These are phyloP conservation scores for Clistopyga incitator DNA, from an alignment of 2,888 invertebrate species.

Conservation along the genomic window DNA sequence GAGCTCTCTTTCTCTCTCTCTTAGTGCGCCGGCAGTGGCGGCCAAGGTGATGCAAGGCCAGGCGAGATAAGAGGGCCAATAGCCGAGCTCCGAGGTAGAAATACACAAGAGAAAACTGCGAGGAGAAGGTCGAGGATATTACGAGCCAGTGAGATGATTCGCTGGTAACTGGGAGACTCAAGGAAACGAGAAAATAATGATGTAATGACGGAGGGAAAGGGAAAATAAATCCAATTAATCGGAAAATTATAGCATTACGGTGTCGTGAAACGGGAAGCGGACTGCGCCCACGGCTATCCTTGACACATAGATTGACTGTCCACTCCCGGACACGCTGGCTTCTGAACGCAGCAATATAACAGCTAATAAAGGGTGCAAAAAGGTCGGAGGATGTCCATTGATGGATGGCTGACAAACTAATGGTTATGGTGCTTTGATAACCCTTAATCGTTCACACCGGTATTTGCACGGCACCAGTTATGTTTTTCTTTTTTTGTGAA, in stretches of 20 bases:
- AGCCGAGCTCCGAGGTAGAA: background rate
- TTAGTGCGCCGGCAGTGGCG: background rate
- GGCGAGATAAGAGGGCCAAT: constrained; percentile 7
- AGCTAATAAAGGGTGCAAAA: constrained; percentile 4
- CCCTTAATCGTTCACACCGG: background rate
- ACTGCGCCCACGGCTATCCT: constrained; percentile 17
- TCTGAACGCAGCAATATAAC: background rate
- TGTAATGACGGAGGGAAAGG: constrained; percentile 31
- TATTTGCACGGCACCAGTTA: background rate
- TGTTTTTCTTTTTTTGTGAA: background rate
- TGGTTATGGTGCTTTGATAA: background rate
- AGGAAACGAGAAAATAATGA: constrained; percentile 9
- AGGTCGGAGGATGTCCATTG: background rate
- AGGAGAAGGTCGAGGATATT: background rate
- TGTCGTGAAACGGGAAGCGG: constrained; percentile 46
- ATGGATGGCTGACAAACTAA: constrained; percentile 12
- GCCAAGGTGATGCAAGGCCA: constrained; percentile 40
- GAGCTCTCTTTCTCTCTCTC: background rate
- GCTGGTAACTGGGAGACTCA: background rate
- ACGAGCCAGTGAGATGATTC: background rate
- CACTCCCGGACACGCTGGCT: constrained; percentile 1
- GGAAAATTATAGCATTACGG: constrained; percentile 18
- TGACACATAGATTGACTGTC: constrained; percentile 19
- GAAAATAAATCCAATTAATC: constrained; percentile 26
- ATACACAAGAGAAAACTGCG: constrained; percentile 1